phyloP scores from a whole-genome alignment of 2,113 vertebrate species.

The Alethe diademata region DNA sequence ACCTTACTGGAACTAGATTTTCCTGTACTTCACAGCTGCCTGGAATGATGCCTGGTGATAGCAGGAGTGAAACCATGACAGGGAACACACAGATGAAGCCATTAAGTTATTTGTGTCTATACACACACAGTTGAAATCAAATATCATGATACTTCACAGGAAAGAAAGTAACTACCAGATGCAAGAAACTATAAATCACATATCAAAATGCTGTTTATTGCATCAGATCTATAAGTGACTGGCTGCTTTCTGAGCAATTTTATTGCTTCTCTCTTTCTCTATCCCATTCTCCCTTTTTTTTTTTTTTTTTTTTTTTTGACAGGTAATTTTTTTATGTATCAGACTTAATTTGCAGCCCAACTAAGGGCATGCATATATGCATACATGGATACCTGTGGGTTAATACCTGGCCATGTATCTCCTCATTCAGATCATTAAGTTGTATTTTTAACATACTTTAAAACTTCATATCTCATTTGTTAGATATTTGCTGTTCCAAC shows the following conservation, averaged over 20 bases:
- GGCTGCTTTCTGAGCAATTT: neutral
- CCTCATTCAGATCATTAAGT: neutral
- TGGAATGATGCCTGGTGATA: neutral
- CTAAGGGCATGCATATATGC: neutral
- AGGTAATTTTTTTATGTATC: neutral
- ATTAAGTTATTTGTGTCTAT: neutral
- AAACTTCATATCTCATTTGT: neutral
- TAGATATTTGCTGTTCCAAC: neutral
- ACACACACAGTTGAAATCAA: neutral
- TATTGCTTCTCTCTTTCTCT: neutral
- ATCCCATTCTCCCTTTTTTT: rapidly evolving
- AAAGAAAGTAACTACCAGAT: neutral
- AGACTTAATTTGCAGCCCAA: neutral
- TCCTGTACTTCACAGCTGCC: neutral
- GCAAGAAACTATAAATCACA: neutral
- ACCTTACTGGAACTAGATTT: neutral
- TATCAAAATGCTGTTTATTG: neutral
- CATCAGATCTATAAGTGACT: neutral
- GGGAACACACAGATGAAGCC: neutral
- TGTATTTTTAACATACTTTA: neutral
- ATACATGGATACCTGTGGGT: rapidly evolving
- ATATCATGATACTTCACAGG: neutral
- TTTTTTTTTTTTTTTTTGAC: no score
- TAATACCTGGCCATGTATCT: neutral
- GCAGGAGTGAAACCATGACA: neutral